Base-by-base conservation (phyloP, 2,113 vertebrate species). In the Ariopsis seemanni region DNA sequence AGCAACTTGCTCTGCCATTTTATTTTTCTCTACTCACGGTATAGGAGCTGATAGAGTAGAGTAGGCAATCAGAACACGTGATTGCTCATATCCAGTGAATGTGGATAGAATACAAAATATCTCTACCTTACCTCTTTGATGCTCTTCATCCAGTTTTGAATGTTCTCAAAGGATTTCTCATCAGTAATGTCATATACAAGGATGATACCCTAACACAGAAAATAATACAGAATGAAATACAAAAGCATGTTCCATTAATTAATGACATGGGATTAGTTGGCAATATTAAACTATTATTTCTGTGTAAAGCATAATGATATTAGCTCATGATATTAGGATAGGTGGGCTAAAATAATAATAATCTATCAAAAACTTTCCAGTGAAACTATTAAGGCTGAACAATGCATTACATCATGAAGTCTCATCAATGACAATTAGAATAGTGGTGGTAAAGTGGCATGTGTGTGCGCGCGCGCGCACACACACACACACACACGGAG, bases 81-180 rank as follows among this genome's bases (percentile, higher is more conserved):
- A 42, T 42, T 42, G 42, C 42, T 42, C 42, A 42, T 42, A 42
- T 42, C 42, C 42, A 42, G 42, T 42, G 42, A 4, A 42, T 42
- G 42, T 42, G 42, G 42, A 42, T 42, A 42, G 42, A 42, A 42
- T 42, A 20, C 15, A 22, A 14, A 1, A 65, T 2, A 0, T 0
- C 34, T 42, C 18, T 1, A 2, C 18, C 93, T 94, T 91, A 96
- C 95, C 88, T 96, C 94, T 92, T 96, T 98, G 92, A 99, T 98
- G 94, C 97, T 97, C 90, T 98, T 98, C 97, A 97, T 99, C 97
- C 97, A 99, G 91, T 97, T 98, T 92, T 98, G 97, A 91, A 99
- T 99, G 90, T 99, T 99, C 93, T 98, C 97, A 0, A 95, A 99
- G 90, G 97, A 98, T 90, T 97, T 97, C 65, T 96, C 96, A 11